phyloP scores from a whole-genome alignment of 2,113 vertebrate species.

The Nothocercus nigrocapillus region DNA sequence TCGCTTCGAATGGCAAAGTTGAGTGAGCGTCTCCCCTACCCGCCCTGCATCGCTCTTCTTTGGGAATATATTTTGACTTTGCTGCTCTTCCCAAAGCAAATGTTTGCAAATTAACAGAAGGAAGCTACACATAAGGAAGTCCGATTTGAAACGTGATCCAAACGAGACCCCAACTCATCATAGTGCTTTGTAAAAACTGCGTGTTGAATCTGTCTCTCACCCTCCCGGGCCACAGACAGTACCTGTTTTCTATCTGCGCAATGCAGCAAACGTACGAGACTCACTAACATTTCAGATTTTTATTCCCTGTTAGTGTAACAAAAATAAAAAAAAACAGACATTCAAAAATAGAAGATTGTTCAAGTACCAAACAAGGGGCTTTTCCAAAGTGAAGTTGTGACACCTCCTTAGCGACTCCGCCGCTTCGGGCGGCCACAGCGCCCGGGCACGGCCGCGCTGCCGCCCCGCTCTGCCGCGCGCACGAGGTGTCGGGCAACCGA shows the following conservation, averaged over 20 bases:
- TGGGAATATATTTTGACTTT: not conserved
- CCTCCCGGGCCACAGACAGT: slow-evolving; percentile 1
- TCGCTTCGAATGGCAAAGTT: not conserved
- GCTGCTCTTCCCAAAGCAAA: slow-evolving; percentile 13
- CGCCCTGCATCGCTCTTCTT: not conserved
- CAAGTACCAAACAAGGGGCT: slow-evolving; percentile 78
- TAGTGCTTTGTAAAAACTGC: slow-evolving; percentile 36
- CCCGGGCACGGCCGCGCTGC: not conserved
- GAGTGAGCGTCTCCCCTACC: not conserved
- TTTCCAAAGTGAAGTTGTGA: slow-evolving; percentile 54
- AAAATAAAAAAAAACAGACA: slow-evolving; percentile 60
- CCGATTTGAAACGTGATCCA: not conserved
- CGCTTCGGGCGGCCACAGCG: slow-evolving; percentile 8
- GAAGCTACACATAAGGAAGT: not conserved
- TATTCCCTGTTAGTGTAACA: slow-evolving; percentile 69
- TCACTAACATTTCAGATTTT: slow-evolving; percentile 63
- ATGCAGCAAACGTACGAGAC: slow-evolving; percentile 69
- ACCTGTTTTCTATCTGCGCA: slow-evolving; percentile 59
- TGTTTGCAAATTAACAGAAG: slow-evolving; percentile 13
- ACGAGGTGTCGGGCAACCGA: not conserved
- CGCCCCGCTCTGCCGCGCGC: not conserved
- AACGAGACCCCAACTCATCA: slow-evolving; percentile 4
- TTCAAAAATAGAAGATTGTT: slow-evolving; percentile 71
- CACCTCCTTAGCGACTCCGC: slow-evolving; percentile 15
- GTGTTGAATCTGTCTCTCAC: slow-evolving; percentile 32